Evolutionary conservation across 1,140 invertebrate species (phyloP).

Genomic region (Macrosteles quadrilineatus): DNA sequence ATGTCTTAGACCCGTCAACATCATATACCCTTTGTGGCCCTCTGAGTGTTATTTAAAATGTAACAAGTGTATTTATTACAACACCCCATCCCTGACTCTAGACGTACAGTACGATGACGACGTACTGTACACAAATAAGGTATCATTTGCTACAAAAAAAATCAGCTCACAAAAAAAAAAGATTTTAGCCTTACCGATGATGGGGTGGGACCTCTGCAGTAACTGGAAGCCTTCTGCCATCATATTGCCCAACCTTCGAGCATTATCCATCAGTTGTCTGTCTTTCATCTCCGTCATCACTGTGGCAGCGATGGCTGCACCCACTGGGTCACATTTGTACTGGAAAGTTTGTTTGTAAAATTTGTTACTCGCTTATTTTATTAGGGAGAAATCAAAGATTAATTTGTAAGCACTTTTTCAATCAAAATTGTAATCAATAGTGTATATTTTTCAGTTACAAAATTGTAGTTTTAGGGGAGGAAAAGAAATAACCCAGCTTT

Average conservation of each 20-base stretch:
- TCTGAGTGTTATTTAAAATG: too few species aligned
- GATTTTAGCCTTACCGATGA: constrained; percentile 30
- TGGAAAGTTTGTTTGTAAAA: constrained; percentile 51
- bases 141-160: too few species aligned
- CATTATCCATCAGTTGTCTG: constrained; percentile 81
- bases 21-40: too few species aligned
- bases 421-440: constrained; percentile 2
- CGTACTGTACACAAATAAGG: too few species aligned
- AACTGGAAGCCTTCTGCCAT: constrained; percentile 67
- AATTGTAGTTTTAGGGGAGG: too few species aligned
- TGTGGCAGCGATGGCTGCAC: constrained; percentile 90
- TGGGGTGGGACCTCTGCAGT: constrained; percentile 18
- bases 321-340: constrained; percentile 97
- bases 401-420: neutral
- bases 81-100: too few species aligned
- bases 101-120: too few species aligned
- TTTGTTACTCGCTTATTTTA: neutral
- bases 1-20: too few species aligned
- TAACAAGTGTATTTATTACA: too few species aligned
- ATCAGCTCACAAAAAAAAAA: too few species aligned
- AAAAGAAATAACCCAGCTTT: too few species aligned
- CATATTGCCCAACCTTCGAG: constrained; percentile 74
- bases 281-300: constrained; percentile 92
- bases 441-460: too few species aligned
- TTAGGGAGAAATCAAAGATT: constrained; percentile 27